These are phyloP conservation scores for Drosophila merina DNA, from an alignment of 2,888 invertebrate genomes.

Conservation along the genomic window DNA sequence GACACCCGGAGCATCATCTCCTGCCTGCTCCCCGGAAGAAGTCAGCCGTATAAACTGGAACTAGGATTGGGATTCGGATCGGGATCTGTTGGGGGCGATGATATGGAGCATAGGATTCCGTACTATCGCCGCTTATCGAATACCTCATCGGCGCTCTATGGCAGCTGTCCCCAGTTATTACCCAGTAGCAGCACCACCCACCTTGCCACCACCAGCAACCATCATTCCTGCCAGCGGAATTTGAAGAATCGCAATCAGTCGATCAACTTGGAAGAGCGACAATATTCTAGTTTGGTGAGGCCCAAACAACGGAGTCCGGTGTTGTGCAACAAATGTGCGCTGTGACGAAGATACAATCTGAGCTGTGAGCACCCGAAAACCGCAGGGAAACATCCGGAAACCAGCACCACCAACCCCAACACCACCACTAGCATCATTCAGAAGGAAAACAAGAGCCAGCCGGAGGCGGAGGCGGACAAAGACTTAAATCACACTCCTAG, in stretches of 20 bases:
- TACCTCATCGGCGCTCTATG: slow-evolving; percentile 80
- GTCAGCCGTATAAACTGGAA: slow-evolving; percentile 26
- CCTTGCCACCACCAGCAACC: background rate
- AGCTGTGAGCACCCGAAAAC: slow-evolving; percentile 77
- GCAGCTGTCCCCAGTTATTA: slow-evolving; percentile 82
- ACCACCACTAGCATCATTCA: background rate
- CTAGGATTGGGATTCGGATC: slow-evolving; percentile 12
- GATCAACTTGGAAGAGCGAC: slow-evolving; percentile 43
- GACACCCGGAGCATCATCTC: slow-evolving; percentile 65
- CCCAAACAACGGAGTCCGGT: slow-evolving; percentile 69
- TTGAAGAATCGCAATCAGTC: slow-evolving; percentile 12
- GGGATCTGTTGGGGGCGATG: slow-evolving; percentile 62
- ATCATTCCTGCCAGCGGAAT: slow-evolving; percentile 26
- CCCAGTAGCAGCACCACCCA: slow-evolving; percentile 34
- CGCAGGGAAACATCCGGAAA: slow-evolving; percentile 6
- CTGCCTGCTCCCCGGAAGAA: slow-evolving; percentile 42
- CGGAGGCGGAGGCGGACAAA: slow-evolving; percentile 17
- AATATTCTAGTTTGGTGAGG: slow-evolving; percentile 64
- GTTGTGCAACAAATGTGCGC: slow-evolving; percentile 82
- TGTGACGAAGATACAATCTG: slow-evolving; percentile 83
- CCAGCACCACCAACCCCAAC: background rate
- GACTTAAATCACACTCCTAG: slow-evolving; percentile 62
- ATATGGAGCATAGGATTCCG: slow-evolving; percentile 77
- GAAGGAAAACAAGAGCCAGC: slow-evolving; percentile 1
- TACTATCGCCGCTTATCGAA: slow-evolving; percentile 79